Conservation (phyloP, 2,113 vertebrate genomes). For the Grus americana region DNA sequence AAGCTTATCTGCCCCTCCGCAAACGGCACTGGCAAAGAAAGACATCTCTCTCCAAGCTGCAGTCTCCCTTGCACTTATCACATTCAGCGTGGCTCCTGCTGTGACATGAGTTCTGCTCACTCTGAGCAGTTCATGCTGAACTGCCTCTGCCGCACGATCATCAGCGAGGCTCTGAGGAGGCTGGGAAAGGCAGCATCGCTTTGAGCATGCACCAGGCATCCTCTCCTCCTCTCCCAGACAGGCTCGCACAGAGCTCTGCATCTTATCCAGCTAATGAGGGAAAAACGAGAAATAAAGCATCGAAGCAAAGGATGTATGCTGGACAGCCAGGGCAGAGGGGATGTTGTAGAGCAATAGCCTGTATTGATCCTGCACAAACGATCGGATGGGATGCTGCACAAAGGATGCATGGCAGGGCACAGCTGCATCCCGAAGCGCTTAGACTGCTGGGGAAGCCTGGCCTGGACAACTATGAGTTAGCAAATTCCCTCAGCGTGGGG, state of each 20-base stretch:
- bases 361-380: not conserved
- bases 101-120: not conserved
- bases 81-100: not conserved
- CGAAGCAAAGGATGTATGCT: accelerated
- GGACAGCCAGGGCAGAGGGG: not conserved
- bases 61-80: not conserved
- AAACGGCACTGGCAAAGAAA: not conserved
- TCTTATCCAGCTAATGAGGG: not conserved
- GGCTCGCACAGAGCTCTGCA: not conserved
- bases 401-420: not conserved
- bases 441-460: not conserved
- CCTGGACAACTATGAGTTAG: not conserved
- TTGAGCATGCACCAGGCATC: not conserved
- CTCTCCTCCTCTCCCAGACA: not conserved
- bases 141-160: not conserved
- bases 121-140: not conserved
- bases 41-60: not conserved
- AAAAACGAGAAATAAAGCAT: not conserved
- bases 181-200: not conserved
- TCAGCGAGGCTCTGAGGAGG: not conserved
- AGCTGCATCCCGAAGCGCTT: not conserved
- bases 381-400: not conserved
- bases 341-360: not conserved
- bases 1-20: not conserved
- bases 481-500: not conserved